Percentiles rank a stretch among this genome's conserved stretches.
Conservation (phyloP, 2,797 vertebrate species). For the Sphenopsis melanotis region DNA sequence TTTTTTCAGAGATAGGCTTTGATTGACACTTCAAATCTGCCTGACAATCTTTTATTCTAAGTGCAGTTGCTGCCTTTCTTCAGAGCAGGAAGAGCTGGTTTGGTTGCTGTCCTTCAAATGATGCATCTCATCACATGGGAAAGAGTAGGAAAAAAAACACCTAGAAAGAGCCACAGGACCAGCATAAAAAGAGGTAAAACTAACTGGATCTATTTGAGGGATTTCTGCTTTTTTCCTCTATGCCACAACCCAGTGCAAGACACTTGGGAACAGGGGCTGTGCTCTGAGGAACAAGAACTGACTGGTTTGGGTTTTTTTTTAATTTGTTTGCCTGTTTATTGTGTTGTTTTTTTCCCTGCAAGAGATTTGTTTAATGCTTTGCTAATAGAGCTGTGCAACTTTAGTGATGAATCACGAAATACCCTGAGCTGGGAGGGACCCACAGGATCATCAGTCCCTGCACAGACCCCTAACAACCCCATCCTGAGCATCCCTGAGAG, state of each 20-base stretch:
- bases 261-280: background rate
- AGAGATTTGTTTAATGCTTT: no score
- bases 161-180: conserved; percentile 1
- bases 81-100: conserved; percentile 17
- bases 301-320: no score
- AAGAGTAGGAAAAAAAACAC: background rate
- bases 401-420: no score
- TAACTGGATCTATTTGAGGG: background rate
- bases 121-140: background rate
- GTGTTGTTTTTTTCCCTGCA: no score
- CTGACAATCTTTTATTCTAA: conserved; percentile 46
- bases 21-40: conserved; percentile 37
- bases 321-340: no score
- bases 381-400: no score
- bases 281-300: background rate
- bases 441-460: no score
- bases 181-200: conserved; percentile 18
- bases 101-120: conserved; percentile 40
- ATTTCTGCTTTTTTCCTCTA: background rate
- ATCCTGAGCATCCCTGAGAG: no score
- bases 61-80: conserved; percentile 6
- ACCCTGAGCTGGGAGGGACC: no score
- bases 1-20: conserved; percentile 39
- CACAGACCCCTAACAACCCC: no score
- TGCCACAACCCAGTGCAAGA: background rate